Evolutionary conservation across 2,888 invertebrate genomes (phyloP), one percentile per base, ranked within the genome.

Genomic region (Mellilla xanthometata): DNA sequence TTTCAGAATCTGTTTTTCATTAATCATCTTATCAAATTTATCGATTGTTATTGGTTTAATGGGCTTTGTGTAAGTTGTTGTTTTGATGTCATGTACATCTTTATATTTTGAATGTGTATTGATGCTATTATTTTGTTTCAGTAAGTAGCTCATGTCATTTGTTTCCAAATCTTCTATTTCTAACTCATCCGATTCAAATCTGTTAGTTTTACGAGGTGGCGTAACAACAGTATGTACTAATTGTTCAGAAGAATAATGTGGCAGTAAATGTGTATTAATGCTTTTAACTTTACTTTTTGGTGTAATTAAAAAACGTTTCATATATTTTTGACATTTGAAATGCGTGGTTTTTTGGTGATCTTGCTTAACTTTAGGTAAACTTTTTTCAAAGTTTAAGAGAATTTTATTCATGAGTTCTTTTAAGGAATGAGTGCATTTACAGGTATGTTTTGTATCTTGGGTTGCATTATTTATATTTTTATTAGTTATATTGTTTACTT

Each of bases 391-490:
- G 28, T 59, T 58, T 13, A 43, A 24, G 12, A 80, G 48, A 79
- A 56, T 62, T 73, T 81, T 29, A 33, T 58, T 27, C 73, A 56
- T 2, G 72, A 46, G 13, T 2, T 58, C 28, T 6, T 62, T 56
- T 6, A 81, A 23, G 24, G 69, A 66, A 15, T 59, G 60, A 2
- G 69, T 63, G 54, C 84, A 85, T 45, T 60, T 70, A 49, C 84
- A 84, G 35, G 24, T 8, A 10, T 12, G 8, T 19, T 22, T 10
- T 9, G 3, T 12, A 3, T 19, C 9, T 26, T 11, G 10, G 2
- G 2, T 23, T 13, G n/a, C 1, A 26, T 44, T 36, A 4, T n/a
- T 39, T 9, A 22, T 24, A 6, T 13, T 6, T 3, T 10, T 34
- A 8, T 4, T 19, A 12, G 12, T 12, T 23, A 9, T 31, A 32